A percentile compares a stretch with the other conserved stretches of the same genome.
These are phyloP conservation scores for Glyphotaelius pellucidus DNA, from an alignment of 2,888 invertebrate genomes.

Conservation along the genomic window DNA sequence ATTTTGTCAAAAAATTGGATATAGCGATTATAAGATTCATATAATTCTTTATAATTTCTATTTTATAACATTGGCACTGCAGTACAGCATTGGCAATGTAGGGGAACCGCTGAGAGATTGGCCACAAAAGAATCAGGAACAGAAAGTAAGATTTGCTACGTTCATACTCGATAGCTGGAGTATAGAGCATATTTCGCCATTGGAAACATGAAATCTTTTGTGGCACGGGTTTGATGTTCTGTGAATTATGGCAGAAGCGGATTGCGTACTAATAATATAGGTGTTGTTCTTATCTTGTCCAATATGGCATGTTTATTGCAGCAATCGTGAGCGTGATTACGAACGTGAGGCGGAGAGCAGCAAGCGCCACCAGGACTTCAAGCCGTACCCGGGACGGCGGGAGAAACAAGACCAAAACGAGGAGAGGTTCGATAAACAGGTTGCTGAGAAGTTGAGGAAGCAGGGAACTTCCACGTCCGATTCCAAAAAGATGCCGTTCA, in stretches of 20 bases:
- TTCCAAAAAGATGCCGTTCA: constrained; percentile 88
- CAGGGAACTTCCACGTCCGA: constrained; percentile 69
- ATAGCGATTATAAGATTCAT: too few species aligned
- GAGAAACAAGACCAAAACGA: constrained; percentile 70
- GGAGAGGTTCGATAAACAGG: constrained; percentile 68
- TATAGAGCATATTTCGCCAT: not conserved
- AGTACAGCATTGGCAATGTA: too few species aligned
- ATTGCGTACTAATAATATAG: not conserved
- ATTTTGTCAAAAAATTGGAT: too few species aligned
- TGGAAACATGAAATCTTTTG: not conserved
- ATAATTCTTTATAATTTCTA: too few species aligned
- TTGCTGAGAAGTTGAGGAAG: constrained; percentile 66
- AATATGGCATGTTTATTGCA: not conserved
- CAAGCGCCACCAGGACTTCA: constrained; percentile 66
- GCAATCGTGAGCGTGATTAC: constrained; percentile 23
- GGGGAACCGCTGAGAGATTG: too few species aligned
- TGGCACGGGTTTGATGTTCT: not conserved
- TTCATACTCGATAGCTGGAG: not conserved
- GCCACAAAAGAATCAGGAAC: too few species aligned
- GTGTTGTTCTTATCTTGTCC: not conserved
- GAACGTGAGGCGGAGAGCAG: constrained; percentile 23
- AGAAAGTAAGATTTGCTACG: not conserved
- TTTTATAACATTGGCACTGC: too few species aligned
- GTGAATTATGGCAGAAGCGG: not conserved
- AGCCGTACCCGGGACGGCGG: constrained; percentile 67